Evolutionary conservation across 2,113 vertebrate genomes (phyloP), one percentile per base, ranked within the genome.

Genomic region (Salminus brasiliensis): DNA sequence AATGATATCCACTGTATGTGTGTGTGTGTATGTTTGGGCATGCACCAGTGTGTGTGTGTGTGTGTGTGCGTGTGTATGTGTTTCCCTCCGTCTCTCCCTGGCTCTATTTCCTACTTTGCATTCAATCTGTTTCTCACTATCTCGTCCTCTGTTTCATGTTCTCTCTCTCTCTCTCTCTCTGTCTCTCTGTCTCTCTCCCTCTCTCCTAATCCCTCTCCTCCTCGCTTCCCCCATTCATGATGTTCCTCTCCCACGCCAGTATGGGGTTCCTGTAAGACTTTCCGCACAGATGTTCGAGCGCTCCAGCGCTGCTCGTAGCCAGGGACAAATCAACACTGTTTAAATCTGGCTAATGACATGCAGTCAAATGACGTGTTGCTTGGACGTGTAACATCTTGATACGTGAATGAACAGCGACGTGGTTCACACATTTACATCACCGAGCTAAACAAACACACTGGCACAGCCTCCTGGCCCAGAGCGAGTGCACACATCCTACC

Each of bases 301-400:
- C 57, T 57, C 52, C 18, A 34, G 25, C 32, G 60, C 60, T 69
- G 11, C 16, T 53, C 34, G 13, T 39, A 66, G 70, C 78, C 82
- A 84, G 79, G 71, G 45, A 84, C 70, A 78, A 83, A 77, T 77
- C 52, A 84, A 68, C 74, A 84, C 43, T 68, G 63, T 80, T 83
- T 83, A 80, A 83, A 72, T 80, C 82, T 60, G 59, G 39, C 23
- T 80, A 80, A 83, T 73, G 70, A 72, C 52, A 68, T 62, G 69
- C 32, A 76, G 68, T 47, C 43, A 30, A 60, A 72, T 76, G 74
- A 76, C 69, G 74, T 76, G 43, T 74, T 78, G 76, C 63, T 63
- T 74, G 55, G 27, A 70, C 18, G 27, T 47, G 73, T 45, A 72
- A 80, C 62, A 57, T 67, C 67, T 30, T 80, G 76, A 59, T 76